Evolutionary conservation across 2,113 vertebrate species (phyloP).

Genomic region (Heptranchias perlo): DNA sequence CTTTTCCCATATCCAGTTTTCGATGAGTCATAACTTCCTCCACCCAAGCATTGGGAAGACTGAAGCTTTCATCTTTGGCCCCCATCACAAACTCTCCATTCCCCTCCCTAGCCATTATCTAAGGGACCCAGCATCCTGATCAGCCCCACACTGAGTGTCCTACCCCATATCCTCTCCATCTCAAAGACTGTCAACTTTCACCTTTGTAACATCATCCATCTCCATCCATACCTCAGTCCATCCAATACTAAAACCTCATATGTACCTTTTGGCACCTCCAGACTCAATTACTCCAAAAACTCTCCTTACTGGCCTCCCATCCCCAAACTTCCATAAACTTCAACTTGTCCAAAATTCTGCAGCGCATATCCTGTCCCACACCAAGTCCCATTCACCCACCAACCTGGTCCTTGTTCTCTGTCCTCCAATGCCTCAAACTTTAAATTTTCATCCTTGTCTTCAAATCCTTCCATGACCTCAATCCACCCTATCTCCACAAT

Average conservation of each 20-base stretch:
- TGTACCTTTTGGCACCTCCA: neutral
- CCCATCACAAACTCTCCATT: neutral
- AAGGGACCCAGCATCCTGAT: neutral
- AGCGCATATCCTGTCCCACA: too few relatives aligned
- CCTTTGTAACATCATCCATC: neutral
- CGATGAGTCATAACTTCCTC: neutral
- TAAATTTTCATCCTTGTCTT: too few relatives aligned
- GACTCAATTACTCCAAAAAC: too few relatives aligned
- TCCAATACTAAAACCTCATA: neutral
- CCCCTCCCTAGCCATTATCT: neutral
- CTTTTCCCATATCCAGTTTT: neutral
- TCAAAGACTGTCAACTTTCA: neutral
- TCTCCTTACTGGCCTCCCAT: too few relatives aligned
- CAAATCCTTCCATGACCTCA: too few relatives aligned
- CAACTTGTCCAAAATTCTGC: too few relatives aligned
- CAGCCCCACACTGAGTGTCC: neutral
- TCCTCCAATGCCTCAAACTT: too few relatives aligned
- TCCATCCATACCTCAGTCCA: neutral
- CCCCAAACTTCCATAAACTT: neutral
- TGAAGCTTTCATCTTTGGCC: neutral
- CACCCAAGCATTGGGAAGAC: neutral
- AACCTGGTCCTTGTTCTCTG: too few relatives aligned
- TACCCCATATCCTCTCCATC: neutral
- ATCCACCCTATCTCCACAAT: too few relatives aligned
- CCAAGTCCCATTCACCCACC: too few relatives aligned